Evolutionary conservation across 1,140 invertebrate genomes (phyloP).

Genomic region (Sminthurides bifidus): DNA sequence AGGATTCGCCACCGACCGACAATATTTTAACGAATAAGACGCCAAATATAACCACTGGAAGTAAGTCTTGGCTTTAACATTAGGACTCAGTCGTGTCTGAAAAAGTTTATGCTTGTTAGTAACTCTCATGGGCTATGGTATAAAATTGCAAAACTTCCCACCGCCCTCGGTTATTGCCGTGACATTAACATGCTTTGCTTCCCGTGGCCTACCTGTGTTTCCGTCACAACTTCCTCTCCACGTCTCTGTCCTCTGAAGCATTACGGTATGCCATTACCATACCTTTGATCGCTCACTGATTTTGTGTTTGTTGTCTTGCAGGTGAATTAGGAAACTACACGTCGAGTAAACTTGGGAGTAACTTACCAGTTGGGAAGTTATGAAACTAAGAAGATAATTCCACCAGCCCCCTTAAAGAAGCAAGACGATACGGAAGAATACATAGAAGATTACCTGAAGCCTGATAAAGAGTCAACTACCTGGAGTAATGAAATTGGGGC

Average conservation of each 20-base stretch:
- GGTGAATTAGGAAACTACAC: conserved; percentile 28
- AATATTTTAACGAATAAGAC: conserved; percentile 16
- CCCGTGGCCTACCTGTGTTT: too few relatives aligned
- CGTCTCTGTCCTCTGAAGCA: too few relatives aligned
- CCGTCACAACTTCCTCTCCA: too few relatives aligned
- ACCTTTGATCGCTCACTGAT: too few relatives aligned
- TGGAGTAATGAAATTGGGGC: conserved; percentile 32
- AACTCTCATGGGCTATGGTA: too few relatives aligned
- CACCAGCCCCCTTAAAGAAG: not conserved
- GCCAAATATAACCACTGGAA: conserved; percentile 22
- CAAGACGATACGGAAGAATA: conserved; percentile 11
- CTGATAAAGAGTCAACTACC: conserved; percentile 24
- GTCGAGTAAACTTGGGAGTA: conserved; percentile 18
- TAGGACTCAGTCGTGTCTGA: too few relatives aligned
- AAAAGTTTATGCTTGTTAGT: too few relatives aligned
- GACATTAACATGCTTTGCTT: too few relatives aligned
- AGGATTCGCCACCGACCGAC: conserved; percentile 18
- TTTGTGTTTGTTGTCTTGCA: conserved; percentile 2
- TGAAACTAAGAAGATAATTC: conserved; percentile 3
- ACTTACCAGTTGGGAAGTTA: conserved; percentile 29
- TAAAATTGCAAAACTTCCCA: too few relatives aligned
- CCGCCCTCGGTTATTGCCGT: too few relatives aligned
- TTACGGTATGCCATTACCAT: too few relatives aligned
- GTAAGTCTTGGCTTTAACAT: conserved; percentile 21
- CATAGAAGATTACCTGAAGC: conserved; percentile 31